phyloP scores from a whole-genome alignment of 2,113 vertebrate genomes.

The Cettia cetti region DNA sequence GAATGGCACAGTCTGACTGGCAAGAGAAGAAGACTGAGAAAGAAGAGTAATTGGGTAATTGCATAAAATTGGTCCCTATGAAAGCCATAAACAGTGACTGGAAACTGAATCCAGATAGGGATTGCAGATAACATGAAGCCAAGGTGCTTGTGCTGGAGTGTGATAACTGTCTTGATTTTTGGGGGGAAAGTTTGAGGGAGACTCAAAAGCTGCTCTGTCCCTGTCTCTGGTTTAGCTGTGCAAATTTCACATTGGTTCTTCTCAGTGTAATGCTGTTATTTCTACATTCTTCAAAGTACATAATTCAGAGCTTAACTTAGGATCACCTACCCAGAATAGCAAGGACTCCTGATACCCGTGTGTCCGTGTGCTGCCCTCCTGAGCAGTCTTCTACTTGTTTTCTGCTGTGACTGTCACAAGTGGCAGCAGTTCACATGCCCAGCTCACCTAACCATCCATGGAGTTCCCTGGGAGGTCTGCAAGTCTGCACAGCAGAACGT shows the following conservation, averaged over 20 bases:
- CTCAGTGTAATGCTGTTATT: not conserved
- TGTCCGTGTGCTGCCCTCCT: not conserved
- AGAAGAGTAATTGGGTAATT: not conserved
- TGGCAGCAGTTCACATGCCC: not conserved
- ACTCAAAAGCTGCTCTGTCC: not conserved
- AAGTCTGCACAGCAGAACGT: not conserved
- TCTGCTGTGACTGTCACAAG: not conserved
- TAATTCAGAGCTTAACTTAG: not conserved
- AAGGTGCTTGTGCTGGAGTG: not conserved
- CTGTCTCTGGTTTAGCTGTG: not conserved
- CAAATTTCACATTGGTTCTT: not conserved
- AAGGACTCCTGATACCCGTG: not conserved
- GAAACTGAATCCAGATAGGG: not conserved
- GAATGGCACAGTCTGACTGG: not conserved
- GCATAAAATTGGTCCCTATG: not conserved
- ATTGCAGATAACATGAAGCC: not conserved
- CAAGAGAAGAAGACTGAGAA: not conserved
- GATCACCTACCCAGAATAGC: not conserved
- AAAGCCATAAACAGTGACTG: not conserved
- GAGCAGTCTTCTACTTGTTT: not conserved
- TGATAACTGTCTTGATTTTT: not conserved
- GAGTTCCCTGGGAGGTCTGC: not conserved
- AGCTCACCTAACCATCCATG: not conserved
- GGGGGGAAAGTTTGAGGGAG: not conserved
- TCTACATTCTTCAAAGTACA: not conserved